Base-by-base conservation (phyloP, 1,140 invertebrate species). In the Tetramorium alpestre region DNA sequence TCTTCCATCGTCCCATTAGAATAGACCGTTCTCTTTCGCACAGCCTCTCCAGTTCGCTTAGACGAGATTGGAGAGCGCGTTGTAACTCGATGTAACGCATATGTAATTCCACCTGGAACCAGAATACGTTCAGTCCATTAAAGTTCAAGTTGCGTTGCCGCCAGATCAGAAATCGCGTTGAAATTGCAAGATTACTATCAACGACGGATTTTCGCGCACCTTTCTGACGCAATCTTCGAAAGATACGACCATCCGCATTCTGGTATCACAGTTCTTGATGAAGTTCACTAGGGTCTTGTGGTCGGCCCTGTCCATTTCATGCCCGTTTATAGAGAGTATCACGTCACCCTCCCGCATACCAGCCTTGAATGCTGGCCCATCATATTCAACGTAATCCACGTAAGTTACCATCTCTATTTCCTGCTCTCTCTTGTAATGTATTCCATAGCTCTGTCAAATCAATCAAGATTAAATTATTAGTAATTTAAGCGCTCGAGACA, bases 201-300 rank as follows among this genome's bases (percentile, higher is more conserved):
- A 41, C 2, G 8, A n/a, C 1, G 22, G 13, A 11, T n/a, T 28
- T 54, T 16, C 4, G 22, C 87, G 88, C 92, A 98, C 98, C 96
- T 99, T 99, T 73, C 98, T 96, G 0, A 99, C 98, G 92, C 99
- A 99, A 93, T 99, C 98, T 96, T 99, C 98, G 94, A 99, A 99
- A 3, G 99, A 97, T 0, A 99, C 98, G 2, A 99, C 98, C 97
- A 99, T 98, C 78, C 98, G 96, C 97, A 99, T 98, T 85, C 98
- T 96, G 10, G 97, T 96, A 92, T 98, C 98, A 96, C 98, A 99
- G 88, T 97, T 97, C 94, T 98, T 98, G 65, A 99, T 99, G 90
- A 98, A 98, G 91, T 97, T 97, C 1, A 99, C 98, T 18, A 99
- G 96, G 41, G 98, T 97, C 90, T 98, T 97, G 93, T 99, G 99